Conservation (phyloP, 2,113 vertebrate genomes). For the Chloroceryle aenea region DNA sequence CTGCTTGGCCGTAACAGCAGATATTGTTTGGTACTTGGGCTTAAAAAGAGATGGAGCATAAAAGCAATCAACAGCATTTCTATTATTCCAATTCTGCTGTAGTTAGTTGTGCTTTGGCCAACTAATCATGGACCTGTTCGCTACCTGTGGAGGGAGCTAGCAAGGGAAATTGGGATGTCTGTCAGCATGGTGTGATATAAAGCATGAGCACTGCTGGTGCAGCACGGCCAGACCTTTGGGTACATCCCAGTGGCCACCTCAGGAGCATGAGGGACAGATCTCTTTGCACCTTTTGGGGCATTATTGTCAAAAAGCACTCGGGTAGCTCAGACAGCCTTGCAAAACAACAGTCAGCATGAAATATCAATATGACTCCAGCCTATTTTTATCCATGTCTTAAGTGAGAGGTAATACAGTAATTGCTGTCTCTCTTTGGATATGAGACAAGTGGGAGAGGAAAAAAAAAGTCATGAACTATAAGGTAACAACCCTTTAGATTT, state of each 20-base stretch:
- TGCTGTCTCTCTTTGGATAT: neutral
- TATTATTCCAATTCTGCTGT: neutral
- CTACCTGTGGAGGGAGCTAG: neutral
- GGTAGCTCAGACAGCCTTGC: neutral
- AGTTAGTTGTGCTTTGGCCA: neutral
- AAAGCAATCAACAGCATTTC: neutral
- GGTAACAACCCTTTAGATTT: neutral
- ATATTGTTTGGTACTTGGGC: neutral
- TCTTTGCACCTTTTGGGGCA: neutral
- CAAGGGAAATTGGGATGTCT: neutral
- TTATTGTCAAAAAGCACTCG: neutral
- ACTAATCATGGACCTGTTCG: neutral
- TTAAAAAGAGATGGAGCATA: neutral
- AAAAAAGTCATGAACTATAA: slow-evolving; percentile 8
- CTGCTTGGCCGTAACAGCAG: neutral
- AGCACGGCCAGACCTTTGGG: rapidly evolving
- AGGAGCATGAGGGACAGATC: neutral
- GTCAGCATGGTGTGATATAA: too few species aligned
- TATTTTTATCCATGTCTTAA: slow-evolving; percentile 26
- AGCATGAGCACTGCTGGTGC: neutral
- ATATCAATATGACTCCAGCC: neutral
- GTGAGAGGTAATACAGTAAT: neutral
- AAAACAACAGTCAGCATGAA: neutral
- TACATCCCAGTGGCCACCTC: neutral
- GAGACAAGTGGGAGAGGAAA: neutral